Evolutionary conservation across 2,113 vertebrate genomes (phyloP).

Genomic region (Halichoeres trimaculatus): DNA sequence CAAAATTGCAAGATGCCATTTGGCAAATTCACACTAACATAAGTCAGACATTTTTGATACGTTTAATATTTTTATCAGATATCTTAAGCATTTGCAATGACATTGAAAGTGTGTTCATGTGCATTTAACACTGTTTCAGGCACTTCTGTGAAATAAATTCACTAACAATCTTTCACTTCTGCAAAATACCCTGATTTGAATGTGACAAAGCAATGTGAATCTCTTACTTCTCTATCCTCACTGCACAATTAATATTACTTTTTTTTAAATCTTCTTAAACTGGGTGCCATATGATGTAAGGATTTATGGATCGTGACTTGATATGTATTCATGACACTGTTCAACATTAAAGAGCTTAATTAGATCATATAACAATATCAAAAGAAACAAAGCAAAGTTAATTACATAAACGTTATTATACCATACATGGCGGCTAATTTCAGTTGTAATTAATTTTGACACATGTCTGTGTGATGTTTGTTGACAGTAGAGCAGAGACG

Average conservation of each 20-base stretch:
- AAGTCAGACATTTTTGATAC: too few relatives aligned
- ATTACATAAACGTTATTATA: constrained; percentile 9
- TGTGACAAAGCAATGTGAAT: not conserved
- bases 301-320: not conserved
- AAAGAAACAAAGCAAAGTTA: constrained; percentile 25
- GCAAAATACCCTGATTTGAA: not conserved
- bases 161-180: not conserved
- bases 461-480: constrained; percentile 26
- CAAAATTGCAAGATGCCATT: too few relatives aligned
- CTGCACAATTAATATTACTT: not conserved
- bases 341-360: constrained; percentile 19
- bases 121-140: too few relatives aligned
- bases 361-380: constrained; percentile 15
- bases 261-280: not conserved
- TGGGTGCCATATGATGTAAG: not conserved
- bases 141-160: not conserved
- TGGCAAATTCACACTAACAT: too few relatives aligned
- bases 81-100: too few relatives aligned
- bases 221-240: not conserved
- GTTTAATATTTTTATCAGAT: too few relatives aligned
- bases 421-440: constrained; percentile 38
- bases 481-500: constrained; percentile 25
- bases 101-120: too few relatives aligned
- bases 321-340: not conserved
- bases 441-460: constrained; percentile 20